phyloP scores from a whole-genome alignment of 2,888 invertebrate species.

The Cepaea hortensis region DNA sequence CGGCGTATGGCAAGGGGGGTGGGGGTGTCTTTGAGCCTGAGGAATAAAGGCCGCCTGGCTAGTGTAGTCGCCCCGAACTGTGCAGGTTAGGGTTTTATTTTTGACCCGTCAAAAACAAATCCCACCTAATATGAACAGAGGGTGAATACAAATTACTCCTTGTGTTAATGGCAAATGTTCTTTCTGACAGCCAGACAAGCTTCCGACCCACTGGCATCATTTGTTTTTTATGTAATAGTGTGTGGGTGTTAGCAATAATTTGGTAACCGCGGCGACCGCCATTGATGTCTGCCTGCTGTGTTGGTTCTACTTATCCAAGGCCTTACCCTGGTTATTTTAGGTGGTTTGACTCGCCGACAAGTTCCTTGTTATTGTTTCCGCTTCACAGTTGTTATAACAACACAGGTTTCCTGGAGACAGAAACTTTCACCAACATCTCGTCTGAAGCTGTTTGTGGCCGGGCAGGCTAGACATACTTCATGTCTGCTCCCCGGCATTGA shows the following conservation, averaged over 20 bases:
- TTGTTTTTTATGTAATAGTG: too few relatives aligned
- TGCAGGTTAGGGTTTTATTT: too few relatives aligned
- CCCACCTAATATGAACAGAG: too few relatives aligned
- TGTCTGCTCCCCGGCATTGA: neutral
- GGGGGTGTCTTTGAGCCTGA: too few relatives aligned
- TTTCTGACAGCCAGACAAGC: too few relatives aligned
- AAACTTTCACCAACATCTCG: neutral
- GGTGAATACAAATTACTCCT: too few relatives aligned
- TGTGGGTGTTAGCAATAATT: neutral
- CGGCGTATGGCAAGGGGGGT: too few relatives aligned
- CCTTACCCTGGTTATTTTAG: neutral
- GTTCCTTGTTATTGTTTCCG: constrained; percentile 13
- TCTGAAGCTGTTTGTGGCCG: neutral
- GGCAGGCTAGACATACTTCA: neutral
- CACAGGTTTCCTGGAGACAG: neutral
- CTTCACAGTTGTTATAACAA: constrained; percentile 20
- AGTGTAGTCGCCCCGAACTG: too few relatives aligned
- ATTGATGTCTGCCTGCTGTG: constrained; percentile 5
- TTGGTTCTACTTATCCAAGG: neutral
- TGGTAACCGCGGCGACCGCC: neutral
- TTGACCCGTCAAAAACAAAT: too few relatives aligned
- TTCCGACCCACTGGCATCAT: too few relatives aligned
- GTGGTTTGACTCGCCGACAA: neutral
- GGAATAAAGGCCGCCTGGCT: too few relatives aligned
- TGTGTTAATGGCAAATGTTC: too few relatives aligned